Evolutionary conservation across 2,113 vertebrate genomes (phyloP).

Genomic region (Catharus minimus): DNA sequence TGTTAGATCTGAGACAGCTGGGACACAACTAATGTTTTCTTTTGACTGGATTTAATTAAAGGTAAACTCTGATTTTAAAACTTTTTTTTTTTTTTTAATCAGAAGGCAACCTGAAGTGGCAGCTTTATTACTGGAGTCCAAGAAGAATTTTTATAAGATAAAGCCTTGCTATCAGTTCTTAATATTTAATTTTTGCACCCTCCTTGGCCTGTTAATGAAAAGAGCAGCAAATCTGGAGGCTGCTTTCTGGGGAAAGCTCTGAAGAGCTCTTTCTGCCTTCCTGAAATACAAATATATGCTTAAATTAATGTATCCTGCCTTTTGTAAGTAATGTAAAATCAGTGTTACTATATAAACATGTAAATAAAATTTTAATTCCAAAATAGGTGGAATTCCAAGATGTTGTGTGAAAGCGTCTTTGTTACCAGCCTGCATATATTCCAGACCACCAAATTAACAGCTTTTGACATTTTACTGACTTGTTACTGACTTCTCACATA

Average conservation of each 20-base stretch:
- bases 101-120: neutral
- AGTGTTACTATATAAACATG: neutral
- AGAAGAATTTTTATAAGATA: neutral
- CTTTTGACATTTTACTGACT: neutral
- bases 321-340: neutral
- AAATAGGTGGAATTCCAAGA: neutral
- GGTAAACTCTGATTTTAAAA: neutral
- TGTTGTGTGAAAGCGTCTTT: neutral
- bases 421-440: neutral
- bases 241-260: neutral
- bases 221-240: neutral
- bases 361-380: neutral
- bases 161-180: neutral
- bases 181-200: neutral
- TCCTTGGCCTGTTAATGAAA: neutral
- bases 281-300: neutral
- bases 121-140: neutral
- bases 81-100: neutral
- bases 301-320: neutral
- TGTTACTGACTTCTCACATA: neutral
- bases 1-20: neutral
- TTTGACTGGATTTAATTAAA: neutral
- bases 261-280: neutral
- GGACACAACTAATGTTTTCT: neutral
- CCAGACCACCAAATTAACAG: neutral